Evolutionary conservation across 2,797 vertebrate species (phyloP).

Genomic region (Simalia tracyae): DNA sequence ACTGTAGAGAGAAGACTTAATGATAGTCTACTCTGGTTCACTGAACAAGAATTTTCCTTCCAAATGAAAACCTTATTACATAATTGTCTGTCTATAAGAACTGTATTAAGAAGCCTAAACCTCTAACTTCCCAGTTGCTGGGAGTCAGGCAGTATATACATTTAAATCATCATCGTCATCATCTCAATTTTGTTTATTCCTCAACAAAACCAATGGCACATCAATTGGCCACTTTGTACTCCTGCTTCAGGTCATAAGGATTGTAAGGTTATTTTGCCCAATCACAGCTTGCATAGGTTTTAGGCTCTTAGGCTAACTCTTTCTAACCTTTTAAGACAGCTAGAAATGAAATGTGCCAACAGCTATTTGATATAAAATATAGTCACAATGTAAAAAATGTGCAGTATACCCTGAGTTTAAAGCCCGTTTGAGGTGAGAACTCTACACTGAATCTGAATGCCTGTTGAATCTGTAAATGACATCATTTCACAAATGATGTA

Average conservation of each 20-base stretch:
- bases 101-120: too few relatives aligned
- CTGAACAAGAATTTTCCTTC: neutral
- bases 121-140: too few relatives aligned
- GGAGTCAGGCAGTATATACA: too few relatives aligned
- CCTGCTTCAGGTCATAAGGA: neutral
- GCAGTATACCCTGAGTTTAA: neutral
- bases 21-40: neutral
- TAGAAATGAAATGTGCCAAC: neutral
- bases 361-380: neutral
- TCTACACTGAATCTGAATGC: neutral
- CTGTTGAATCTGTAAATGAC: neutral
- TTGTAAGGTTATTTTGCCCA: neutral
- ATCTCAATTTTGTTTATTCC: neutral
- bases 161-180: too few relatives aligned
- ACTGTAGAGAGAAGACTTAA: too few relatives aligned
- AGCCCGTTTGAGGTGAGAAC: neutral
- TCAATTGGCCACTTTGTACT: neutral
- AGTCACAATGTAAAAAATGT: neutral
- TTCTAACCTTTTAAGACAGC: neutral
- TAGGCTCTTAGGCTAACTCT: neutral
- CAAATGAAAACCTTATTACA: neutral
- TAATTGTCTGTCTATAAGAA: too few relatives aligned
- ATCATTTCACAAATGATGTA: neutral
- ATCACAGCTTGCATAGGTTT: neutral
- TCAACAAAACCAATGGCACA: neutral